Base-by-base conservation (phyloP, 1,140 invertebrate genomes). In the Hormaphis cornu region DNA sequence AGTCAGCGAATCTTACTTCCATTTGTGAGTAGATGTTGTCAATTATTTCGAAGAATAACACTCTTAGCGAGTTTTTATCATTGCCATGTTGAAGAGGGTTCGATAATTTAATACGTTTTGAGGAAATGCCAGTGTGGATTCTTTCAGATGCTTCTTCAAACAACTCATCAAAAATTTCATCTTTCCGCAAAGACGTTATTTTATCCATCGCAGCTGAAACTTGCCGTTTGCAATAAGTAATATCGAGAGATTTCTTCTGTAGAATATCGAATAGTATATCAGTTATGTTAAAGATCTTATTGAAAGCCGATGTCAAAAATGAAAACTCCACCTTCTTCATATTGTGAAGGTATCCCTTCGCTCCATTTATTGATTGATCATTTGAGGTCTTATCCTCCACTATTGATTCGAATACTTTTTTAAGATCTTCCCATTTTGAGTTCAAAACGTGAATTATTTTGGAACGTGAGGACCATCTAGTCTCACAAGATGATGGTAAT, bases 161-260 rank as follows among this genome's bases (percentile, higher is more conserved):
- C 4, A 52, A 0, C n/a, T 52, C 30, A n/a, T 9, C 3, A 30
- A 52, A 52, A 3, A 28, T 26, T 9, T 24, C 9, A n/a, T 52
- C 50, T n/a, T 28, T 52, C 28, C 50, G 16, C 10, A 28, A 28
- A 1, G 26, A 28, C 8, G 6, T 52, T 7, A 52, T 2, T 0
- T 28, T 14, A 52, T 52, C 50, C 26, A n/a, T 8, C 0, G 28
- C 16, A 8, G 7, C 28, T n/a, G 16, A 7, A 7, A 48, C 46
- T 46, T 66, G 22, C 7, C 3, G 16, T 1, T 18, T 2, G 26
- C 20, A 66, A 66, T 40, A 66, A n/a, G 44, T 30, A 2, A 66
- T 66, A 16, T 66, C 59, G 30, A 66, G 18, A 26, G 26, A 42
- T 6, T 66, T 66, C 14, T 46, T 66, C 46, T 66, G 59, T 3